phyloP scores from a whole-genome alignment of 2,888 invertebrate genomes.

The Pristionchus japonicus region DNA sequence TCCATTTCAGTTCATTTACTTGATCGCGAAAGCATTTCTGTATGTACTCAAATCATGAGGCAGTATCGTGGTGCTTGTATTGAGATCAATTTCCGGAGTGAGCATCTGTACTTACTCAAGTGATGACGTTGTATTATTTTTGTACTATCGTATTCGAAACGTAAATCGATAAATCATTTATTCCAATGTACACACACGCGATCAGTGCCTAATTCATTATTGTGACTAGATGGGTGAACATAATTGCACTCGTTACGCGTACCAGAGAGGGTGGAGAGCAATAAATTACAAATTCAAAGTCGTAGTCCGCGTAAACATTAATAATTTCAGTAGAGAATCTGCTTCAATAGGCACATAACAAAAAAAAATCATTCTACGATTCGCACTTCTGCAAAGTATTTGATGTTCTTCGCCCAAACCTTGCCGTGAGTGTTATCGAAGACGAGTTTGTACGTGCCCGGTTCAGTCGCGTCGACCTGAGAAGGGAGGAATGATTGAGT shows the following conservation, averaged over 20 bases:
- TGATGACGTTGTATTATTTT: too few relatives aligned
- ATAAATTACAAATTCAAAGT: not conserved
- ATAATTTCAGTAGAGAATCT: not conserved
- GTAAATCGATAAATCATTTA: not conserved
- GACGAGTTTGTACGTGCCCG: slow-evolving; percentile 68
- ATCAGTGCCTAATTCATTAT: not conserved
- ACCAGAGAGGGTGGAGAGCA: not conserved
- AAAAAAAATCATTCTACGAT: slow-evolving; percentile 15
- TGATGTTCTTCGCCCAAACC: slow-evolving; percentile 58
- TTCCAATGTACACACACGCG: slow-evolving; percentile 16
- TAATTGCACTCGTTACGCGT: not conserved
- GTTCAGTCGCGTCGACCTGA: slow-evolving; percentile 58
- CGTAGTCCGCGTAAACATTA: not conserved
- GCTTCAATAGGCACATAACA: too few relatives aligned
- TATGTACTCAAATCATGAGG: too few relatives aligned
- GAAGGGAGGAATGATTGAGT: too few relatives aligned
- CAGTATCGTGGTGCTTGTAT: too few relatives aligned
- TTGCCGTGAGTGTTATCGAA: slow-evolving; percentile 70
- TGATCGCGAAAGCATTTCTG: too few relatives aligned
- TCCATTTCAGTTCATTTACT: too few relatives aligned
- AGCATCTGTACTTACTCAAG: too few relatives aligned
- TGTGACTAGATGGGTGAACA: not conserved
- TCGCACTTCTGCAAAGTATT: slow-evolving; percentile 56
- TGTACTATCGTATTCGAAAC: not conserved
- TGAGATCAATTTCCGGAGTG: too few relatives aligned